Conservation (phyloP, 2,113 vertebrate species). For the Clarias macrocephalus region DNA sequence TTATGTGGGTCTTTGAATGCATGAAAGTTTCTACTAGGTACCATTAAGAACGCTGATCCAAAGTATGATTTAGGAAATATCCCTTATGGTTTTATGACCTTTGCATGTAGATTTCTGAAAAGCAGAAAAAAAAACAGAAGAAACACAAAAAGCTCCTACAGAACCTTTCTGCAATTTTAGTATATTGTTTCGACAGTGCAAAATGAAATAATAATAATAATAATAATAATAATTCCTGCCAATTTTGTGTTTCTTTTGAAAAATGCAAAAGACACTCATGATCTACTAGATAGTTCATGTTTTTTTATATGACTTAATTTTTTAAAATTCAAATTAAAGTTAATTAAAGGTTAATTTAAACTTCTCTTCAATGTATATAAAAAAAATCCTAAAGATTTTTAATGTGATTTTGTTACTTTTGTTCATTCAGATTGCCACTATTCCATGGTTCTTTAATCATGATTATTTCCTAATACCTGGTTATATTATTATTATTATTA, state of each 20-base stretch:
- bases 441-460: neutral
- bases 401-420: neutral
- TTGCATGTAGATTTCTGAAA: neutral
- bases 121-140: neutral
- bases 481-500: neutral
- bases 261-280: neutral
- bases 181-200: neutral
- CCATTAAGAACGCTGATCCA: neutral
- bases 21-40: neutral
- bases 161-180: neutral
- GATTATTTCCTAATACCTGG: neutral
- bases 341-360: neutral
- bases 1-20: neutral
- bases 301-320: neutral
- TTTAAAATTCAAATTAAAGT: neutral
- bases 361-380: neutral
- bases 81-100: neutral
- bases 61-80: neutral
- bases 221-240: neutral
- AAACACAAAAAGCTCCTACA: neutral
- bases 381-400: neutral
- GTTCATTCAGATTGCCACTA: neutral
- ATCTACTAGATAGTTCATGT: neutral
- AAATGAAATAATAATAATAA: neutral
- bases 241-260: neutral